A percentile compares a stretch with the other conserved stretches of the same genome.
phyloP scores from a whole-genome alignment of 1,140 invertebrate species.

The Lanistes nyassanus region DNA sequence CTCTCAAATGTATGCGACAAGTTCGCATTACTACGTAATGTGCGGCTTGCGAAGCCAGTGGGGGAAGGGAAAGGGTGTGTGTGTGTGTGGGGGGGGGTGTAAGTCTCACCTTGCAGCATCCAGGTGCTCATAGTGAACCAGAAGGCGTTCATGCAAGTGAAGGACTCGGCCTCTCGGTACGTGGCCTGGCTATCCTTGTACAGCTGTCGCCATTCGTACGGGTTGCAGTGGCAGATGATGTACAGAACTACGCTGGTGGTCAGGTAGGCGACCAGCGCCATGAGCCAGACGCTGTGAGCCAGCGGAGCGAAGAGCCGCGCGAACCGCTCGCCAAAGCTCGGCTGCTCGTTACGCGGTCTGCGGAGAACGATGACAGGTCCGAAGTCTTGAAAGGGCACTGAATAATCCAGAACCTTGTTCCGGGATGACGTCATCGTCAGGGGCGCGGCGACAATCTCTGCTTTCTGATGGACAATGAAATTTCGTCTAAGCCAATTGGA shows the following conservation, averaged over 20 bases:
- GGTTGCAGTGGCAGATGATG: slow-evolving; percentile 83
- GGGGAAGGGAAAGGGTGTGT: too few species aligned
- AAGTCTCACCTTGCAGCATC: slow-evolving; percentile 53
- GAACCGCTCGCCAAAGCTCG: slow-evolving; percentile 68
- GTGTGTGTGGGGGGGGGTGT: too few species aligned
- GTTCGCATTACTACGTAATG: too few species aligned
- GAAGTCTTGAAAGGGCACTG: slow-evolving; percentile 57
- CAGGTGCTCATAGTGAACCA: slow-evolving; percentile 56
- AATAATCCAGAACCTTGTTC: slow-evolving; percentile 54
- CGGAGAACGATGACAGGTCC: slow-evolving; percentile 56
- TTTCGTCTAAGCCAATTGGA: too few species aligned
- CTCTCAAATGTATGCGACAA: too few species aligned
- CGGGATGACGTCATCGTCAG: slow-evolving; percentile 55
- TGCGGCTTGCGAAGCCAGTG: too few species aligned
- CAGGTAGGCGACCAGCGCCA: slow-evolving; percentile 52
- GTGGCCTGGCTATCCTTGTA: slow-evolving; percentile 50
- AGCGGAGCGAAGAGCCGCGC: slow-evolving; percentile 96
- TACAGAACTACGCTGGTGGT: slow-evolving; percentile 94
- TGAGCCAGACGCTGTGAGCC: slow-evolving; percentile 76
- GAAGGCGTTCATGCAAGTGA: slow-evolving; percentile 60
- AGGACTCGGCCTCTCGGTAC: slow-evolving; percentile 50
- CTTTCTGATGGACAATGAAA: slow-evolving; percentile 44
- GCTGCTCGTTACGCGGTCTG: slow-evolving; percentile 41
- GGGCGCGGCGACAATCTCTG: slow-evolving; percentile 57
- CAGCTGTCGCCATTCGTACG: slow-evolving; percentile 88